A percentile compares a stretch with the other conserved stretches of the same genome.
phyloP scores from a whole-genome alignment of 2,113 vertebrate species.

The Galeopterus variegatus region DNA sequence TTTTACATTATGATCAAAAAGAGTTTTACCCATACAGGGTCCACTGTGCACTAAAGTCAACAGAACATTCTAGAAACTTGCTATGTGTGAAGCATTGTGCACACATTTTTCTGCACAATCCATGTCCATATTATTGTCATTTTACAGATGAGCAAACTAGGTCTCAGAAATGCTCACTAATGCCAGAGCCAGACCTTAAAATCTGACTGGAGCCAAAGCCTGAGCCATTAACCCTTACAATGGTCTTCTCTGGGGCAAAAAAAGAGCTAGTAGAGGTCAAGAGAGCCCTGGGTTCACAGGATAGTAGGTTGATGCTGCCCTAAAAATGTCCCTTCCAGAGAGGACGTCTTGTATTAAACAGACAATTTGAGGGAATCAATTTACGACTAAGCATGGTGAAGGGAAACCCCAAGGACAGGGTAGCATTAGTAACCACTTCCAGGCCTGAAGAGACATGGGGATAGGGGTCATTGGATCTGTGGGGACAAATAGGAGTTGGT shows the following conservation, averaged over 20 bases:
- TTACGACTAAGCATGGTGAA: not conserved
- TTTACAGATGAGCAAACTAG: not conserved
- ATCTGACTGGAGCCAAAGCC: not conserved
- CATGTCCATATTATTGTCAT: not conserved
- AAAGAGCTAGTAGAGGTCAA: not conserved
- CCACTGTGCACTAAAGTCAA: not conserved
- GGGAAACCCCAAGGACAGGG: not conserved
- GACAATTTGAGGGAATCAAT: not conserved
- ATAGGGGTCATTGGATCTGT: not conserved
- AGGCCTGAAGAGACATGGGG: not conserved
- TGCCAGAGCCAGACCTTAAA: not conserved
- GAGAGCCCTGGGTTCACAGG: not conserved
- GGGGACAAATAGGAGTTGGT: not conserved
- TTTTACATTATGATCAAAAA: constrained; percentile 12
- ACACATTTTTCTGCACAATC: not conserved
- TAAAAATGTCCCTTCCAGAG: not conserved
- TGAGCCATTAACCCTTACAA: not conserved
- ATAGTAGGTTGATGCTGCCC: not conserved
- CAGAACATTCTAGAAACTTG: not conserved
- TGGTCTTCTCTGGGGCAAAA: not conserved
- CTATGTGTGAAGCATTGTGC: not conserved
- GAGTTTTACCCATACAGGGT: not conserved
- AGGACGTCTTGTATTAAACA: not conserved
- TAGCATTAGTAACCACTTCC: not conserved
- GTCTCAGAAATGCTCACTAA: not conserved